Conservation (phyloP, 2,888 invertebrate species). For the Eristalinus aeneus region DNA sequence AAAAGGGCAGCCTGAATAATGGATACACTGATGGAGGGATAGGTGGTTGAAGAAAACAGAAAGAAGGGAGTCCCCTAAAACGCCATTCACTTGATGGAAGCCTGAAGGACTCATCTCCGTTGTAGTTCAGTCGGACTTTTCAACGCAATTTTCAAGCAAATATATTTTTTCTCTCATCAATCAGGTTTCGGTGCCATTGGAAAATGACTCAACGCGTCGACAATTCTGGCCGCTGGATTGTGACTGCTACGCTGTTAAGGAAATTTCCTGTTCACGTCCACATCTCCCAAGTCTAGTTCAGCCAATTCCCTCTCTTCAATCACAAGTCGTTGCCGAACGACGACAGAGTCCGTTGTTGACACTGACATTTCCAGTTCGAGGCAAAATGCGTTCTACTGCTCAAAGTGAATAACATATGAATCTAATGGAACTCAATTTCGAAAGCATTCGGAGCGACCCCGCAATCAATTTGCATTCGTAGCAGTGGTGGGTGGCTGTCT, state of each 20-base stretch:
- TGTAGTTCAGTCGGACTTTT: background rate
- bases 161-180: too few species aligned
- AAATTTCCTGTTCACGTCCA: too few species aligned
- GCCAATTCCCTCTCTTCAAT: too few species aligned
- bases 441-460: constrained; percentile 46
- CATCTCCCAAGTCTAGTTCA: too few species aligned
- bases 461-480: constrained; percentile 48
- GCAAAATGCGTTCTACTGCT: background rate
- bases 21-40: background rate
- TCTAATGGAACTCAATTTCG: constrained; percentile 51
- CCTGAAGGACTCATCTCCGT: background rate
- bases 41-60: too few species aligned
- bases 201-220: too few species aligned
- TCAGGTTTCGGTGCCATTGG: too few species aligned
- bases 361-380: background rate
- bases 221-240: too few species aligned
- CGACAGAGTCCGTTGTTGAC: background rate
- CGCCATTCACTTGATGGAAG: background rate
- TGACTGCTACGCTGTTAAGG: too few species aligned
- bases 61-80: background rate
- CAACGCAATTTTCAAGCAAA: too few species aligned
- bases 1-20: background rate
- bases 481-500: constrained; percentile 26
- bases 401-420: constrained; percentile 40
- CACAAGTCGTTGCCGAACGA: too few species aligned